Conservation (phyloP, 2,888 invertebrate genomes). For the Drosophila anomelani region DNA sequence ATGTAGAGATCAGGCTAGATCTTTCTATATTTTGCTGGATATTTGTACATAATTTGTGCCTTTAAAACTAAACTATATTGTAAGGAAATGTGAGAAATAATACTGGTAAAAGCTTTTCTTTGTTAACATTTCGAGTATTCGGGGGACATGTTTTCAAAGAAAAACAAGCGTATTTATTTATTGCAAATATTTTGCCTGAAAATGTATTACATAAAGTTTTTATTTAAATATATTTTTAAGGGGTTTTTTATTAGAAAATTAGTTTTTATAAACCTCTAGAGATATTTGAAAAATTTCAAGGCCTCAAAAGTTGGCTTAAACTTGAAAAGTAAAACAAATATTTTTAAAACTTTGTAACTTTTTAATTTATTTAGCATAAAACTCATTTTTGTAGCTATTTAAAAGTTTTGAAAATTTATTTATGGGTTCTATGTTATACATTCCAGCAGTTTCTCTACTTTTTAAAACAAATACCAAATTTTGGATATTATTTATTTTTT, state of each 20-base stretch:
- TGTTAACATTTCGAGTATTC: constrained; percentile 39
- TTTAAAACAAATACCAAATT: no score
- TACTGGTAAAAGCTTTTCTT: constrained; percentile 37
- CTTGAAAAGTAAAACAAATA: neutral
- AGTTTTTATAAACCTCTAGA: neutral
- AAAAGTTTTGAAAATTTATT: no score
- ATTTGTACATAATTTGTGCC: neutral
- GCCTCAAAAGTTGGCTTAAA: neutral
- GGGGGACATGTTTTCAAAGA: constrained; percentile 21
- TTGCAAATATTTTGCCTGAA: neutral
- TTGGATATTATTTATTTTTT: no score
- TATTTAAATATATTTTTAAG: neutral
- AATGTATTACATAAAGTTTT: constrained; percentile 3
- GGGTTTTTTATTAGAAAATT: neutral
- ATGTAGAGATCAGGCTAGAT: neutral
- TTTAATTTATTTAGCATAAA: no score
- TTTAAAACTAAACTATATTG: constrained; percentile 3
- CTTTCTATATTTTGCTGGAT: constrained; percentile 3
- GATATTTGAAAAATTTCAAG: neutral
- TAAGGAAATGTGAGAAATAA: neutral
- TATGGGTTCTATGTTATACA: no score
- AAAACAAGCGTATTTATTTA: constrained; percentile 9
- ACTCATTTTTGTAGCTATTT: no score
- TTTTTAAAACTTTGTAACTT: neutral
- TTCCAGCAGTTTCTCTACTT: no score